A percentile compares a stretch with the other conserved stretches of the same genome.
These are phyloP conservation scores for Typhlichthys subterraneus DNA, from an alignment of 2,797 vertebrate genomes.

Conservation along the genomic window DNA sequence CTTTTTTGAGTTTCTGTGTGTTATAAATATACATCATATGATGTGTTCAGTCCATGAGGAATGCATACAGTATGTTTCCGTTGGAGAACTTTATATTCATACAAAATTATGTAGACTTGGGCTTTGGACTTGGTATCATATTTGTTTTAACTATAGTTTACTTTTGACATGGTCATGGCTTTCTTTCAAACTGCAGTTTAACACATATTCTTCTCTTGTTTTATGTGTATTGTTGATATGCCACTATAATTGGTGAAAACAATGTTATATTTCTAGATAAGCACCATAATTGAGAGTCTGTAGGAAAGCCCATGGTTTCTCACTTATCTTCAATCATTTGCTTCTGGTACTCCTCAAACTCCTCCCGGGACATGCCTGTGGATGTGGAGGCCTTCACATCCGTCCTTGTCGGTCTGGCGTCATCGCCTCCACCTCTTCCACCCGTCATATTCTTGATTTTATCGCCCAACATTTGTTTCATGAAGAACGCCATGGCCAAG, in stretches of 20 bases:
- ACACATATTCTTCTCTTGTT: neutral
- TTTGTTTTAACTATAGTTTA: no score
- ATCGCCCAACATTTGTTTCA: conserved; percentile 62
- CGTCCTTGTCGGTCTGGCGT: conserved; percentile 20
- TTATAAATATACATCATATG: no score
- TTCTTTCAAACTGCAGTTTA: neutral
- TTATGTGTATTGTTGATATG: neutral
- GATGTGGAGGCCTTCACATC: conserved; percentile 56
- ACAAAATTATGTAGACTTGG: no score
- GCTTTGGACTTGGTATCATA: no score
- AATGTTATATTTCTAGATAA: neutral
- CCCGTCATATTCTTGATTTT: conserved; percentile 71
- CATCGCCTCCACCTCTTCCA: conserved; percentile 32
- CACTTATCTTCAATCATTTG: conserved; percentile 82
- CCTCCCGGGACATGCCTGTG: conserved; percentile 67
- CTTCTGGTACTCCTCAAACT: conserved; percentile 80
- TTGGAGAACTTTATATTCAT: no score
- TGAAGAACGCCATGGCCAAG: conserved; percentile 64
- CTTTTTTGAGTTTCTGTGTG: no score
- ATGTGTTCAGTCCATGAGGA: no score
- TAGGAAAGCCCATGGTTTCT: conserved; percentile 43
- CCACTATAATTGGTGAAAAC: neutral
- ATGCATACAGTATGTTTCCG: no score
- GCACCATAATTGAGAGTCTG: neutral
- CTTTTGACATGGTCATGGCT: no score